Evolutionary conservation across 1,140 invertebrate species (phyloP).

Genomic region (Drosophila azteca): DNA sequence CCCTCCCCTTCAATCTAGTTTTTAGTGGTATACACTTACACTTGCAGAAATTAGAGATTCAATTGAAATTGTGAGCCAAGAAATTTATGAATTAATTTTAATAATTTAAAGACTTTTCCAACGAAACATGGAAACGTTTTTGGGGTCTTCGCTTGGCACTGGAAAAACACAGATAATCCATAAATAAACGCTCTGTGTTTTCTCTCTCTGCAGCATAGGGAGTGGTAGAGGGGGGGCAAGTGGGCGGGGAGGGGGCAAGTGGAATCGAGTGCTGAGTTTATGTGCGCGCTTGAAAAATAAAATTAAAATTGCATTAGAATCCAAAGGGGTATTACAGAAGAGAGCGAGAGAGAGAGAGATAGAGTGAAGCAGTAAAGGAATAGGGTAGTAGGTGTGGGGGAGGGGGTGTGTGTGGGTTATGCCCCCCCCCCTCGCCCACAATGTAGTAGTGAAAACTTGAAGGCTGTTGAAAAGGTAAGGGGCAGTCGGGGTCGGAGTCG

Average conservation of each 20-base stretch:
- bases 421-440: too few relatives aligned
- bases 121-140: too few relatives aligned
- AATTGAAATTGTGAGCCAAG: too few relatives aligned
- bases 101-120: constrained; percentile 15
- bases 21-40: constrained; percentile 40
- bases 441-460: constrained; percentile 69
- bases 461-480: constrained; percentile 69
- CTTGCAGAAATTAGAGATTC: too few relatives aligned
- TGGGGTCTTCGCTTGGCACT: too few relatives aligned
- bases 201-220: constrained; percentile 3
- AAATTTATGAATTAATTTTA: too few relatives aligned
- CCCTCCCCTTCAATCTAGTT: constrained; percentile 16
- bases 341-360: neutral
- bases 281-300: constrained; percentile 81
- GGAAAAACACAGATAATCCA: too few relatives aligned
- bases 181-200: too few relatives aligned
- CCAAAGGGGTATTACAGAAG: constrained; percentile 68
- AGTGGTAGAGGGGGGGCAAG: neutral
- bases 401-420: neutral
- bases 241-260: neutral
- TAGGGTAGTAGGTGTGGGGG: too few relatives aligned
- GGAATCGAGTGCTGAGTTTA: constrained; percentile 54
- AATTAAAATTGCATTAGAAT: constrained; percentile 82
- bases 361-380: neutral
- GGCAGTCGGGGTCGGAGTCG: constrained; percentile 13